Conservation (phyloP, 2,113 vertebrate genomes). For the Holacanthus passer region DNA sequence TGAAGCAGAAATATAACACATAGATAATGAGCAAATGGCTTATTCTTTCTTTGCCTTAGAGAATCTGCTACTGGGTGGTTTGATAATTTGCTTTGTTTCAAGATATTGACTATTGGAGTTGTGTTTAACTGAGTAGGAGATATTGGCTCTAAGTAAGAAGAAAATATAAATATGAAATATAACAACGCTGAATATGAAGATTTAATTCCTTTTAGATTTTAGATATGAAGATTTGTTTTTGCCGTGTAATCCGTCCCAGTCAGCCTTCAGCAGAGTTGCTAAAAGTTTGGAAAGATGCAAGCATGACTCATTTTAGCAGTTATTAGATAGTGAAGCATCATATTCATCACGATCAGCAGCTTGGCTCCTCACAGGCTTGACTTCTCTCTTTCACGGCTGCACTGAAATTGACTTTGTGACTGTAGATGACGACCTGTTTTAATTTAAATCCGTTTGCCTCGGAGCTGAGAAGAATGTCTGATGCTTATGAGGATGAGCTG, state of each 20-base stretch:
- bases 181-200: too few relatives aligned
- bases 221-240: too few relatives aligned
- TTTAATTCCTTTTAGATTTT: too few relatives aligned
- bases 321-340: conserved; percentile 18
- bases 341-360: conserved; percentile 12
- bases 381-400: conserved; percentile 22
- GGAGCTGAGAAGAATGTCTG: conserved; percentile 6
- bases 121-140: background rate
- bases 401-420: conserved; percentile 28
- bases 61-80: background rate
- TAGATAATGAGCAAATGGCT: background rate
- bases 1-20: background rate
- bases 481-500: background rate
- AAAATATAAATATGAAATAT: background rate
- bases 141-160: background rate
- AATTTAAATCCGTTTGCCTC: conserved; percentile 24
- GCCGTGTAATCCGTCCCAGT: background rate
- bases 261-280: background rate
- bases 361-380: background rate
- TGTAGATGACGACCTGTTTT: conserved; percentile 26
- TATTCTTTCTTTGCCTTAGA: background rate
- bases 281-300: conserved; percentile 11
- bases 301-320: conserved; percentile 32
- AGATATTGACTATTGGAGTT: background rate
- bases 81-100: background rate